Conservation (phyloP, 2,888 invertebrate genomes). For the Cheilosia scutellata region DNA sequence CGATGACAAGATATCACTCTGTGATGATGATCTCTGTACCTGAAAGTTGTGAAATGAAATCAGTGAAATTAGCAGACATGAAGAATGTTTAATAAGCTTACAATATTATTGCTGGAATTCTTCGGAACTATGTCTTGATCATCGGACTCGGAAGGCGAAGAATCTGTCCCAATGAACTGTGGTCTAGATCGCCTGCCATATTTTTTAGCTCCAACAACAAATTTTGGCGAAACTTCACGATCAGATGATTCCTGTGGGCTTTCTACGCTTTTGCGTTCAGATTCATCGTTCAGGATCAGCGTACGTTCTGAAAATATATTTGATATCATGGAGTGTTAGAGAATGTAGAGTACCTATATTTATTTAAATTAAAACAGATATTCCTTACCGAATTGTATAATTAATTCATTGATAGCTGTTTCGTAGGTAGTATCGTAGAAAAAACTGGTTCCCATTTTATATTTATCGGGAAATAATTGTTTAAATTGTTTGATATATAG, state of each 20-base stretch:
- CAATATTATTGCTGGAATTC: constrained; percentile 52
- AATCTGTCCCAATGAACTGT: constrained; percentile 83
- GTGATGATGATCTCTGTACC: constrained; percentile 86
- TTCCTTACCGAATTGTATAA: constrained; percentile 79
- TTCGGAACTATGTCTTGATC: constrained; percentile 77
- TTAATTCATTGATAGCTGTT: constrained; percentile 78
- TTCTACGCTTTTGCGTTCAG: constrained; percentile 77
- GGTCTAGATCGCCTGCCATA: constrained; percentile 90
- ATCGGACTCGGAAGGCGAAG: constrained; percentile 83
- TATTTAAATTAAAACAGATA: background rate
- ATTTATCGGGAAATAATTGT: background rate
- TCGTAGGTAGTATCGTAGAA: constrained; percentile 79
- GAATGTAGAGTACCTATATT: background rate
- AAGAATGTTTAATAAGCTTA: constrained; percentile 43
- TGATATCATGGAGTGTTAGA: background rate
- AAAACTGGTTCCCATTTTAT: constrained; percentile 81
- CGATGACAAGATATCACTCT: constrained; percentile 85
- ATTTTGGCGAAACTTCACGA: constrained; percentile 90
- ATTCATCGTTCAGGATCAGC: constrained; percentile 80
- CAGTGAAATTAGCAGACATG: background rate
- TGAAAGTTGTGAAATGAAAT: constrained; percentile 50
- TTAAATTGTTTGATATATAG: background rate
- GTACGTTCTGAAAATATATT: constrained; percentile 79
- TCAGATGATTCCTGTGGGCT: constrained; percentile 86
- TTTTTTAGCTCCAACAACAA: constrained; percentile 90